Evolutionary conservation across 2,888 invertebrate species (phyloP), one percentile per base, ranked within the genome.

Genomic region (Heteromyza rotundicornis): DNA sequence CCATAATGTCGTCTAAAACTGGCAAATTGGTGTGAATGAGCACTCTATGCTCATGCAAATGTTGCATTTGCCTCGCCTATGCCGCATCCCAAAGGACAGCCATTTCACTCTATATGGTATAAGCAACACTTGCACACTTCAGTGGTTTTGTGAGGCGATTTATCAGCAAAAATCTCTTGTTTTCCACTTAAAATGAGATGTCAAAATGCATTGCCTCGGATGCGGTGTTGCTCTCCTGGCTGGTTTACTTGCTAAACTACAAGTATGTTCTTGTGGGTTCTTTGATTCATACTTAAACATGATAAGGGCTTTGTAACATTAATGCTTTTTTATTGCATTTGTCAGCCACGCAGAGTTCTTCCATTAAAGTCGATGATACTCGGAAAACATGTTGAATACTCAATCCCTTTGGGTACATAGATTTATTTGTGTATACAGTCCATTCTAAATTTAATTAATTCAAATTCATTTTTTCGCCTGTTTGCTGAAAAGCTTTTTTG

Each of bases 101-200:
- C 3, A 7, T n/a, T 3, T 7, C 40, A 14, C 14, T n/a, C n/a
- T n/a, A n/a, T n/a, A n/a, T 2, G 36, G 16, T 22, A 35, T 55
- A 54, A 50, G 49, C 55, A 50, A 35, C 32, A 47, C 35, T 40
- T 12, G 23, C 50, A 40, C 60, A 36, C 55, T 56, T 56, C 36
- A 56, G 24, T 60, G 56, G 12, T 60, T 56, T 44, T 51, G 50
- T 60, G 60, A 60, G 51, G 12, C 51, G 44, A 55, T 56, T 60
- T 60, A 60, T 57, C 67, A 67, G 55, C 64, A 57, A 70, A 71
- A 73, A 77, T 77, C 80, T 79, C 78, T 78, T 78, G 78, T 79
- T 78, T 81, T 81, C 80, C 80, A 75, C 79, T 80, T 79, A 80
- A 80, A 80, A 78, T 80, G 79, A 80, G 76, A 79, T 78, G 81